Percentiles rank a stretch among this genome's conserved stretches.
phyloP scores from a whole-genome alignment of 2,797 vertebrate species.

The Anabas testudineus region DNA sequence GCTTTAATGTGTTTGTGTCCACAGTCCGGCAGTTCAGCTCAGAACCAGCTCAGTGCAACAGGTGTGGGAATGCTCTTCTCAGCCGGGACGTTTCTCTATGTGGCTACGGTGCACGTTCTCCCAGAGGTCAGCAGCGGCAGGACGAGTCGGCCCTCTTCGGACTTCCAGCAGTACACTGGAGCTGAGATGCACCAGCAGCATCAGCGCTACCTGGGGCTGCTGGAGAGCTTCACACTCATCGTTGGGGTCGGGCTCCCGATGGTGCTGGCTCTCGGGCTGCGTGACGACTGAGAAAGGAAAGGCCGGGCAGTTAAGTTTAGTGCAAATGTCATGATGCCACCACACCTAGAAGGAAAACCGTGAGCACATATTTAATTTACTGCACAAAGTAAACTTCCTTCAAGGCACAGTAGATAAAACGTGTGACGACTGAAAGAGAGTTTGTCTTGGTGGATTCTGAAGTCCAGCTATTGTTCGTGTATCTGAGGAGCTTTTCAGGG shows the following conservation, averaged over 20 bases:
- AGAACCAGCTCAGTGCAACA: slow-evolving; percentile 75
- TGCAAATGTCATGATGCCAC: not conserved
- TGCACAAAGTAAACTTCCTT: not conserved
- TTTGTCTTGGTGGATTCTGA: not conserved
- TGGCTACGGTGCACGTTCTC: slow-evolving; percentile 81
- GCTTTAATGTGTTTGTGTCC: slow-evolving; percentile 38
- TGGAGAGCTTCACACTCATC: slow-evolving; percentile 83
- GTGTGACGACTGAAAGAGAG: not conserved
- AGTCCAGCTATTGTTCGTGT: slow-evolving; percentile 18
- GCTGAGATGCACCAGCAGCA: slow-evolving; percentile 30
- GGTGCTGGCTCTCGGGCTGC: slow-evolving; percentile 78
- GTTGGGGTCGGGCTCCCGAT: slow-evolving; percentile 79
- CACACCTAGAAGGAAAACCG: not conserved
- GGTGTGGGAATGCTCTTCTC: slow-evolving; percentile 86
- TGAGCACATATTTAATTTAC: not conserved
- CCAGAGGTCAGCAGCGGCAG: slow-evolving; percentile 79
- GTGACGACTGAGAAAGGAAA: slow-evolving; percentile 67
- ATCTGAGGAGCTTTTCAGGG: not conserved
- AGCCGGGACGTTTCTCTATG: slow-evolving; percentile 84
- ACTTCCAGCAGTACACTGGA: slow-evolving; percentile 50
- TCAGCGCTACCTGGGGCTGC: slow-evolving; percentile 68
- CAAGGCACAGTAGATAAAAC: not conserved
- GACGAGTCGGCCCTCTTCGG: slow-evolving; percentile 36
- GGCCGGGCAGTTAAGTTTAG: not conserved
- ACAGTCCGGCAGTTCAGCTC: slow-evolving; percentile 74